phyloP scores from a whole-genome alignment of 2,797 vertebrate genomes.

The Sciurus vulgaris region DNA sequence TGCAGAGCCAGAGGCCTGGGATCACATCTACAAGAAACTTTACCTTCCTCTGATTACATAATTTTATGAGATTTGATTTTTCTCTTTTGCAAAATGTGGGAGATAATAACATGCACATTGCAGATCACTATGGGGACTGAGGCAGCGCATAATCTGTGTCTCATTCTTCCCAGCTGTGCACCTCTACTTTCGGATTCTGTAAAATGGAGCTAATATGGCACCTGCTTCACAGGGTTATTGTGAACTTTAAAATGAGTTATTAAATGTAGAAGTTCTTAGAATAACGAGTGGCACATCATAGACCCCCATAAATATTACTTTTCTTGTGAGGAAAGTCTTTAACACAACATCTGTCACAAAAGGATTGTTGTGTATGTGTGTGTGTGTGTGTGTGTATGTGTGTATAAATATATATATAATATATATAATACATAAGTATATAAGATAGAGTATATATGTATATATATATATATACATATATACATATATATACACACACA shows the following conservation, averaged over 20 bases:
- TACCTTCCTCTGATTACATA: neutral
- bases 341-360: neutral
- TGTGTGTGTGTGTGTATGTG: too few species aligned
- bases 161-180: neutral
- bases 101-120: neutral
- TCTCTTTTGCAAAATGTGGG: neutral
- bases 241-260: neutral
- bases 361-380: too few species aligned
- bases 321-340: neutral
- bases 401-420: too few species aligned
- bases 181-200: neutral
- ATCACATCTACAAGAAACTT: neutral
- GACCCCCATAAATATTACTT: neutral
- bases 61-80: neutral
- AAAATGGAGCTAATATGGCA: neutral
- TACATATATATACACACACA: too few species aligned
- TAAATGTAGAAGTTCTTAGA: constrained; percentile 8
- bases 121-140: neutral
- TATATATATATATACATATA: too few species aligned
- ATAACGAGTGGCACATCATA: neutral
- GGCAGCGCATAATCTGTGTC: neutral
- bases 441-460: too few species aligned
- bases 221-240: neutral
- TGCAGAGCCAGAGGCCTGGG: neutral
- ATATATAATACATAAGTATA: too few species aligned